These are phyloP conservation scores for Polyploca ridens DNA, from an alignment of 2,888 invertebrate genomes.

Conservation along the genomic window DNA sequence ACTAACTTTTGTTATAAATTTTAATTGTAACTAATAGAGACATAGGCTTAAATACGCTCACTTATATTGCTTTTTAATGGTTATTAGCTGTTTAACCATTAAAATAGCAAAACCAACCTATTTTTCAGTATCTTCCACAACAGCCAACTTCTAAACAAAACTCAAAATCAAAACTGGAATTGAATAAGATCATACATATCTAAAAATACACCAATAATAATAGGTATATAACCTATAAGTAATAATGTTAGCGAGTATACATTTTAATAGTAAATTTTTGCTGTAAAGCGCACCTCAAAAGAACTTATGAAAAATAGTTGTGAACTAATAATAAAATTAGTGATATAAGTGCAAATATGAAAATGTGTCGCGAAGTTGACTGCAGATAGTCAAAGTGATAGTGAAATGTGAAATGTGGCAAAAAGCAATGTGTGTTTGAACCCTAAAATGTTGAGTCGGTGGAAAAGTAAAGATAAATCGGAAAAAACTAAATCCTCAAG, in stretches of 20 bases:
- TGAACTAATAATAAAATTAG: constrained; percentile 11
- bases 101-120: not conserved
- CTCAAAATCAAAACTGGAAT: not conserved
- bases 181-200: constrained; percentile 7
- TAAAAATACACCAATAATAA: constrained; percentile 5
- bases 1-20: too few species aligned
- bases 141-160: not conserved
- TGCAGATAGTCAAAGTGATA: constrained; percentile 22
- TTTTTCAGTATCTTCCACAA: not conserved
- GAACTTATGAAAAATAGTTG: not conserved
- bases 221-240: not conserved
- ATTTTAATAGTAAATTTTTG: not conserved
- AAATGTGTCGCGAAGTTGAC: constrained; percentile 21
- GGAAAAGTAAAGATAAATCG: constrained; percentile 94
- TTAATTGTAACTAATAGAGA: too few species aligned
- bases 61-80: too few species aligned
- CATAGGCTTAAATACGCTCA: too few species aligned
- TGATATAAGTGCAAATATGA: constrained; percentile 7
- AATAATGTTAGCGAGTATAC: not conserved
- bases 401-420: constrained; percentile 13
- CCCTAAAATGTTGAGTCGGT: constrained; percentile 89
- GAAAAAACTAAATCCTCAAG: constrained; percentile 86
- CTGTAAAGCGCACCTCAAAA: constrained; percentile 4
- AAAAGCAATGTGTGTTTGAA: constrained; percentile 17
- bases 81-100: not conserved